Evolutionary conservation across 2,888 invertebrate species (phyloP), one percentile per base, ranked within the genome.

Genomic region (Podabrus alpinus): DNA sequence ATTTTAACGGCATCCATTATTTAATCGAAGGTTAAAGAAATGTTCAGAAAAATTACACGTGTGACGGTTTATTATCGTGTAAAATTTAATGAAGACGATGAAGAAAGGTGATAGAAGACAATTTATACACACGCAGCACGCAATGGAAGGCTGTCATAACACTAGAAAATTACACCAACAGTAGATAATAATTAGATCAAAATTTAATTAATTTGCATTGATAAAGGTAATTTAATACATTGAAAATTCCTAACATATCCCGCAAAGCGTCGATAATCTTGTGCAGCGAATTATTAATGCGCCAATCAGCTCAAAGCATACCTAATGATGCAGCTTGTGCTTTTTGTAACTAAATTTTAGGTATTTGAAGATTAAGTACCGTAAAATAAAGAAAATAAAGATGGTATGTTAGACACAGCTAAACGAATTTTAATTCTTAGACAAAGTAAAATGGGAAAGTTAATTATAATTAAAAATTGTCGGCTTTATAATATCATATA

Each of bases 371-470:
- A 66, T 71, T 67, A 71, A 71, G 19, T 24, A 71, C 66, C 71
- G 71, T 71, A 71, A 71, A 66, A 71, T 71, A 66, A 60, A 64
- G 15, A 69, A 71, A 71, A 66, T 64, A 11, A 70, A 66, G 59
- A 64, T 64, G 10, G 21, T 19, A 64, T 64, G 62, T 62, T 62
- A 62, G 17, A 21, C 17, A 17, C 17, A 68, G 17, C 11, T 68
- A 68, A 68, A 68, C 59, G 68, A 19, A 68, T 68, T 68, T 68
- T 68, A 68, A 68, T 68, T 29, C 45, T 59, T 17, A 45, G 16
- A 16, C 17, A 29, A 66, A 24, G 59, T 45, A 68, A n/a, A 16
- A 29, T 68, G 11, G 16, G 17, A 16, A 15, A 59, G 15, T 19
- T 29, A 16, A 68, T 68, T 68, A 68, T 17, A 59, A 68, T 68